Base-by-base conservation (phyloP, 2,797 vertebrate genomes). In the Xiphophorus birchmanni region DNA sequence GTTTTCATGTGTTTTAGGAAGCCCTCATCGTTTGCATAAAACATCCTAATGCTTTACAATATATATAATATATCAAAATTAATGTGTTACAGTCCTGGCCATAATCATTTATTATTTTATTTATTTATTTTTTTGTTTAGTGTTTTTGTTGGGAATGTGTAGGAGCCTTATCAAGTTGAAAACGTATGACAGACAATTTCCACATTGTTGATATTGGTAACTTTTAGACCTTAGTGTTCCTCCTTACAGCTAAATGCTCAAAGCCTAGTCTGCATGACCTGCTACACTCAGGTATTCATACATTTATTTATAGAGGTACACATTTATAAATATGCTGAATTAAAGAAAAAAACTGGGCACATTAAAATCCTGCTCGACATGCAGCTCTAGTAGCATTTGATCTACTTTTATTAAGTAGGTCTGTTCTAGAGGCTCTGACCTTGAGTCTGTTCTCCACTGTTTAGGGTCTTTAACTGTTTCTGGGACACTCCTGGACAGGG, bases 331-430 rank as follows among this genome's bases (percentile, higher is more conserved):
- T 82, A 72, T 73, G 37, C 77, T 7, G 44, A 80, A 56, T 82
- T 60, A 74, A 75, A 50, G 2, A 69, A 13, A 60, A 58, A n/a
- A n/a, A 56, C 54, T n/a, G 80, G 80, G 76, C 80, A 45, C 74
- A 79, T 82, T 32, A 87, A 78, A 87, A 45, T 54, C 44, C 73
- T 84, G 76, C 50, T 65, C 44, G 37, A 77, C 26, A 52, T 80
- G 75, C 75, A 35, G 78, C 75, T 87, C 76, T 75, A 83, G 74
- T 32, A 78, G 71, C 40, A 9, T 85, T 77, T 92, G 90, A 87
- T 92, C 93, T 87, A 94, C 79, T 94, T 95, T 89, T 63, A 82
- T 85, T 88, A 83, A 82, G 92, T 89, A 89, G 88, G 88, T 88
- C 84, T 81, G 91, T 86, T 81, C 83, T 85, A 35, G 48, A 35